These are phyloP conservation scores for Anguilla pacifica DNA, from an alignment of 2,797 vertebrate species.

Conservation along the genomic window DNA sequence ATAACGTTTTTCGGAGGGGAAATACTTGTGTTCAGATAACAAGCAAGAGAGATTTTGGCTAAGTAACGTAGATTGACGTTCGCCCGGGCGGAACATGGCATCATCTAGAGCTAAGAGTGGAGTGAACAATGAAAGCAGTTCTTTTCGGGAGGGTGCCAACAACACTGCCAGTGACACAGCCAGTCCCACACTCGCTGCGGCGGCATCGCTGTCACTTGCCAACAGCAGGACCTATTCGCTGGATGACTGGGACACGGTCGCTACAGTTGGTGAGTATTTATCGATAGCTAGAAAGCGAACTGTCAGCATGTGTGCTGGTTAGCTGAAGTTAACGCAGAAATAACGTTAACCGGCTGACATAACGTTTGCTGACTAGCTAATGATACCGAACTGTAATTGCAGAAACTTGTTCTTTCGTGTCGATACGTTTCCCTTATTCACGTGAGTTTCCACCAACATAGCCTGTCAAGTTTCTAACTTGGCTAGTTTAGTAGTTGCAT, in stretches of 20 bases:
- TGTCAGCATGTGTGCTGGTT: not conserved
- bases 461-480: not conserved
- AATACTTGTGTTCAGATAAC: slow-evolving; percentile 3
- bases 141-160: slow-evolving; percentile 56
- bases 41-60: not conserved
- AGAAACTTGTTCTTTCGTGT: too few relatives aligned
- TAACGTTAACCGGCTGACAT: too few relatives aligned
- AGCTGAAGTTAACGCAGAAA: not conserved
- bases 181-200: slow-evolving; percentile 51
- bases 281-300: not conserved
- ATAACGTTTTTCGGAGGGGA: slow-evolving; percentile 19
- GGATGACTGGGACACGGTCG: slow-evolving; percentile 85
- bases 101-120: slow-evolving; percentile 66
- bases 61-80: not conserved
- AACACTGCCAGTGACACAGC: slow-evolving; percentile 41
- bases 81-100: slow-evolving; percentile 62
- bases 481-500: not conserved
- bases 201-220: slow-evolving; percentile 43
- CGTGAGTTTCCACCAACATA: not conserved
- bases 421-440: not conserved
- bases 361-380: too few relatives aligned
- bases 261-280: slow-evolving; percentile 84
- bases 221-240: slow-evolving; percentile 65
- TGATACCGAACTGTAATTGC: too few relatives aligned
- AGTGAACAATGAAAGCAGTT: slow-evolving; percentile 55